phyloP scores from a whole-genome alignment of 2,888 invertebrate species.

The Brenthis daphne region DNA sequence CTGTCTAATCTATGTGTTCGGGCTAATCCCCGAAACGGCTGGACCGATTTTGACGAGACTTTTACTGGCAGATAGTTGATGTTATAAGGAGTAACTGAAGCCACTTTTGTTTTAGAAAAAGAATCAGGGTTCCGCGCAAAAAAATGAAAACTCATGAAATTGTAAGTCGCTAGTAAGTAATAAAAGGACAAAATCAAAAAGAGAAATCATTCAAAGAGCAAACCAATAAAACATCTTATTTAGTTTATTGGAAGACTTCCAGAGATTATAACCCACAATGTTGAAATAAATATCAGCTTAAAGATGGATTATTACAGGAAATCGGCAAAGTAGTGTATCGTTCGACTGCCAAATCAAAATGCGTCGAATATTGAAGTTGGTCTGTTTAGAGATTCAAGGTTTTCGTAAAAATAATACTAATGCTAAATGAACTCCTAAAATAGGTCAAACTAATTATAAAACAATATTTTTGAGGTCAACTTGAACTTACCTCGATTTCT shows the following conservation, averaged over 20 bases:
- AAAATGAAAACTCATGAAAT: background rate
- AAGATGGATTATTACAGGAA: constrained; percentile 22
- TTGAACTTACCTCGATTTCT: too few species aligned
- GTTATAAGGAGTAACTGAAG: too few species aligned
- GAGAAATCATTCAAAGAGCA: background rate
- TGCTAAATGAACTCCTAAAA: constrained; percentile 3
- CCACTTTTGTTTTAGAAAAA: too few species aligned
- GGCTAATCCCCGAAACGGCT: too few species aligned
- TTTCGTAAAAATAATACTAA: constrained; percentile 16
- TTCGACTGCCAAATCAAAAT: constrained; percentile 43
- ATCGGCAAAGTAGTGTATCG: constrained; percentile 36
- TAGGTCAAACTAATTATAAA: constrained; percentile 1
- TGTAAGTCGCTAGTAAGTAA: background rate
- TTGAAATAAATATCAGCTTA: constrained; percentile 10
- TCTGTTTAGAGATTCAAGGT: constrained; percentile 20
- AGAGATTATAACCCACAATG: constrained; percentile 12
- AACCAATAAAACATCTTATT: constrained; percentile 17
- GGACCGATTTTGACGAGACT: too few species aligned
- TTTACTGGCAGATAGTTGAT: too few species aligned
- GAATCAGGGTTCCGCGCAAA: too few species aligned
- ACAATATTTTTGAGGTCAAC: background rate
- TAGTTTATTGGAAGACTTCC: constrained; percentile 21
- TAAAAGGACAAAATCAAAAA: too few species aligned
- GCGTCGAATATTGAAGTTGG: constrained; percentile 36
- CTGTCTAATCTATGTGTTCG: too few species aligned